phyloP scores from a whole-genome alignment of 2,113 vertebrate species.

The Recurvirostra avosetta region DNA sequence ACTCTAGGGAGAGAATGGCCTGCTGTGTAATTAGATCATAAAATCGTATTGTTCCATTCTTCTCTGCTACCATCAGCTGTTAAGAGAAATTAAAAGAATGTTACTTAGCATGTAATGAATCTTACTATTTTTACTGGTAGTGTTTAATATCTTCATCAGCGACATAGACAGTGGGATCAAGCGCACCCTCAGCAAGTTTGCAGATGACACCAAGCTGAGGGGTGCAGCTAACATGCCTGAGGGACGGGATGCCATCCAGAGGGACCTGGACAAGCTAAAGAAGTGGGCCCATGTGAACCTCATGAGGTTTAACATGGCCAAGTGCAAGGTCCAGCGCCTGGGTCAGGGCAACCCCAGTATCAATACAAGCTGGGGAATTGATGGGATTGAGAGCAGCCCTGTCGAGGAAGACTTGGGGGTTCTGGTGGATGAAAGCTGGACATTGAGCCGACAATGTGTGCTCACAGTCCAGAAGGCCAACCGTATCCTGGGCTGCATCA shows the following conservation, averaged over 20 bases:
- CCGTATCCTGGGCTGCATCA: neutral
- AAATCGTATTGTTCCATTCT: conserved; percentile 91
- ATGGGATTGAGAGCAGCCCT: neutral
- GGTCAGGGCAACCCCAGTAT: neutral
- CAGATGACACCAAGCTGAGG: neutral
- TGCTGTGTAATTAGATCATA: conserved; percentile 91
- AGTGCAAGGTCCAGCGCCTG: neutral
- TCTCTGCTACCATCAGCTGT: conserved; percentile 96
- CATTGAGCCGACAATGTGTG: neutral
- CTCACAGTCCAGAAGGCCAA: neutral
- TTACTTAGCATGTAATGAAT: neutral
- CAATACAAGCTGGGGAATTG: neutral
- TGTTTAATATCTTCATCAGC: neutral
- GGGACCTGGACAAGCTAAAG: neutral
- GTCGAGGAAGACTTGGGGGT: neutral
- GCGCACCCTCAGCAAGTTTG: neutral
- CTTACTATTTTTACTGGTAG: neutral
- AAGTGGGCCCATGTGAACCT: neutral
- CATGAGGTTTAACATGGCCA: neutral
- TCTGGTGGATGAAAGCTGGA: neutral
- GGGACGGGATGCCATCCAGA: neutral
- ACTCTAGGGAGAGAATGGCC: conserved; percentile 92
- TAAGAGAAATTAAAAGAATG: neutral
- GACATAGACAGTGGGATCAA: neutral
- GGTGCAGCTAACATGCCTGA: neutral